Evolutionary conservation across 1,140 invertebrate species (phyloP).

Genomic region (Leucophenga varia): DNA sequence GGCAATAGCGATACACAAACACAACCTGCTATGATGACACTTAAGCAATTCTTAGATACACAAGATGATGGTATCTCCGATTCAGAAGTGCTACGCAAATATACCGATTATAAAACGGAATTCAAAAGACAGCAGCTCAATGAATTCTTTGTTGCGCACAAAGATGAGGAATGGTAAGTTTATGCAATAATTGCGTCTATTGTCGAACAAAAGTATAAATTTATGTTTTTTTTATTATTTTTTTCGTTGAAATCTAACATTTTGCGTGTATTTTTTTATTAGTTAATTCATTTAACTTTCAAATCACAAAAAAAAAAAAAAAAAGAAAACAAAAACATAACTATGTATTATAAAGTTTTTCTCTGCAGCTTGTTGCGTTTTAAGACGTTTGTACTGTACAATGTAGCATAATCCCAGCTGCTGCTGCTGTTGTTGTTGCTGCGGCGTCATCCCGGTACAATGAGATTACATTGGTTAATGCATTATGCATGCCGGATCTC

Average conservation of each 20-base stretch:
- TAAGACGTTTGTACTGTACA: constrained; percentile 21
- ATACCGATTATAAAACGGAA: constrained; percentile 98
- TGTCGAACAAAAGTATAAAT: too few relatives aligned
- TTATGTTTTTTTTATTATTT: too few relatives aligned
- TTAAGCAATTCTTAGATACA: constrained; percentile 94
- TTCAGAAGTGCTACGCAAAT: constrained; percentile 94
- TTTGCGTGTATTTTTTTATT: too few relatives aligned
- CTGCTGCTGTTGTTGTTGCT: too few relatives aligned
- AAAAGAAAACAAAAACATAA: constrained; percentile 11
- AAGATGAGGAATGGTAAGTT: constrained; percentile 99
- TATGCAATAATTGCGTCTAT: too few relatives aligned
- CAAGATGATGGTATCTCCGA: constrained; percentile 98
- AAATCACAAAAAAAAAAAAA: constrained; percentile 4
- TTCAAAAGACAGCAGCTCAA: constrained; percentile 95
- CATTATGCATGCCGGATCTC: too few relatives aligned
- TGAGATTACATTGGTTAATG: too few relatives aligned
- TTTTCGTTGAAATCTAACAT: too few relatives aligned
- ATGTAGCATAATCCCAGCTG: too few relatives aligned
- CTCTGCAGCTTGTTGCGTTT: constrained; percentile 52
- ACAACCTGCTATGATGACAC: constrained; percentile 93
- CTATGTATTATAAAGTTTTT: constrained; percentile 52
- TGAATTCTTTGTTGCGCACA: constrained; percentile 98
- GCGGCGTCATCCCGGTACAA: too few relatives aligned
- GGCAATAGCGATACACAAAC: constrained; percentile 56
- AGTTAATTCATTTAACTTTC: too few relatives aligned